Evolutionary conservation across 2,113 vertebrate species (phyloP), one percentile per base, ranked within the genome.

Genomic region (Dryoscopus gambensis): DNA sequence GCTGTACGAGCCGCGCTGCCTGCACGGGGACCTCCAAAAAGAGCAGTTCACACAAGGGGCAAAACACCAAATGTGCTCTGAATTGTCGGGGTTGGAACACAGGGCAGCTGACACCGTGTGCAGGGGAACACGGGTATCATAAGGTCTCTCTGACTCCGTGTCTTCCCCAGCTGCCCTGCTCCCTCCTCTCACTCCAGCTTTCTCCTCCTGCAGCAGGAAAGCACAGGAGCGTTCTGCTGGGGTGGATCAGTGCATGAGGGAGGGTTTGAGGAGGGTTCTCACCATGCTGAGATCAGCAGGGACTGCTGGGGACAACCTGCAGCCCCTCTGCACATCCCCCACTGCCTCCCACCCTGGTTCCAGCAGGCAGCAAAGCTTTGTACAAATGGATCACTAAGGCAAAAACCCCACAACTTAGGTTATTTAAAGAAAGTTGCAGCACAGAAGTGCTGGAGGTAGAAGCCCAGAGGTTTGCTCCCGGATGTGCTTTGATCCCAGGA

Each of bases 41-140:
- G 63, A 77, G 59, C 68, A 80, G 87, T 83, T 94, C 90, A 91
- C 79, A 59, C 50, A 47, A 24, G 93, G 95, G 90, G 60, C 91
- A 89, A 17, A 77, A 78, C 55, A n/a, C 31, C 15, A 11, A 44
- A 50, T 47, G 64, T 53, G 83, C 85, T 81, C 47, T 30, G 74
- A 73, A 22, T 69, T 42, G 2, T 0, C 21, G 4, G 86, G 76
- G 24, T 3, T 47, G 42, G 47, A 33, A 9, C 65, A 30, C 44
- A 8, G 71, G 53, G 23, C 21, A 44, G 79, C 50, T 69, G 75
- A 4, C 59, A 22, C 15, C 3, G 10, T 2, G 37, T 56, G 46
- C 46, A 44, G 24, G 68, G 71, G 65, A 82, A 30, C 62, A 75
- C 16, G 44, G 33, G 10, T 8, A 5, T 4, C 10, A 3, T 10